Evolutionary conservation across 2,888 invertebrate genomes (phyloP).

Genomic region (Phasia obesa): DNA sequence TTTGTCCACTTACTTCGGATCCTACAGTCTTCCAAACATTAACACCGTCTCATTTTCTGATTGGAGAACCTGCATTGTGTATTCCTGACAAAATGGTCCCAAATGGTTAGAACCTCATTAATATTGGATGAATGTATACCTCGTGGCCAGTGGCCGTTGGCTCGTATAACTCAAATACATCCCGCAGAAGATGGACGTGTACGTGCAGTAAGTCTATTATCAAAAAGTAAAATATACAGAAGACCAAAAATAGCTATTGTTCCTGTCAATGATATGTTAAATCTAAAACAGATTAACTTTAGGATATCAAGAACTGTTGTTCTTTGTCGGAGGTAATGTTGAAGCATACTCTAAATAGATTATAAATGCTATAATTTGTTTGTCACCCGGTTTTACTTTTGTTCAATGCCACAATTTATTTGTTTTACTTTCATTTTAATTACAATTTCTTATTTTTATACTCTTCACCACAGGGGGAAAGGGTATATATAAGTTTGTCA

Average conservation of each 20-base stretch:
- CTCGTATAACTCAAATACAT: neutral
- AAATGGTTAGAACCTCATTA: neutral
- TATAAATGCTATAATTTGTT: too few relatives aligned
- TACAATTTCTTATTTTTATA: too few relatives aligned
- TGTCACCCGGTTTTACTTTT: too few relatives aligned
- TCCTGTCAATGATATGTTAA: neutral
- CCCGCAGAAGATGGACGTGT: neutral
- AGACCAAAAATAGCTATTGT: slow-evolving; percentile 5
- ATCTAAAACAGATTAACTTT: neutral
- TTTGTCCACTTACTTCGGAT: slow-evolving; percentile 15
- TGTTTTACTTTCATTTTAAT: too few relatives aligned
- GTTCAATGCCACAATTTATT: too few relatives aligned
- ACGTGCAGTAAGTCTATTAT: neutral
- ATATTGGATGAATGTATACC: neutral
- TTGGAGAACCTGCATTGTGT: slow-evolving; percentile 21
- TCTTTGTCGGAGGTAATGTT: slow-evolving; percentile 5
- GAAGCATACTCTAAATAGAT: neutral
- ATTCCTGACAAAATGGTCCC: slow-evolving; percentile 6
- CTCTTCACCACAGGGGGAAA: too few relatives aligned
- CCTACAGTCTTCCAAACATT: slow-evolving; percentile 7
- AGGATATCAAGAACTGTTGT: neutral
- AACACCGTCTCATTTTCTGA: slow-evolving; percentile 40
- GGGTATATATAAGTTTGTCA: too few relatives aligned
- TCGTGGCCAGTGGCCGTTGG: neutral
- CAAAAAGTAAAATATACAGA: neutral